Percentiles rank a stretch among this genome's conserved stretches.
phyloP scores from a whole-genome alignment of 2,888 invertebrate genomes.

The Lasiommata megera region DNA sequence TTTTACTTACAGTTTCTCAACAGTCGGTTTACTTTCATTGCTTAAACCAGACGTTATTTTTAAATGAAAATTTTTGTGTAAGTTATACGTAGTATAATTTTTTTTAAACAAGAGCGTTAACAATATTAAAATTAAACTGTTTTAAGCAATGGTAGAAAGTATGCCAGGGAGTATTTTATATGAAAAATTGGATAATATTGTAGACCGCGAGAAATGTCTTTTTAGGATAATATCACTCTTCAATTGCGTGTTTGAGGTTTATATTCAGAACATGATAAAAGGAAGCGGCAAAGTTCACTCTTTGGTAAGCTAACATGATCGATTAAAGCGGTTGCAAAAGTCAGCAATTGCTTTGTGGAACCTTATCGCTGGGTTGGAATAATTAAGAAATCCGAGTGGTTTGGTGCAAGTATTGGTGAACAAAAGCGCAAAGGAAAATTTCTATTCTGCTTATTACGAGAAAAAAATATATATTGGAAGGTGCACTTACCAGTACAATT shows the following conservation, averaged over 20 bases:
- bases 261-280: background rate
- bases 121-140: no score
- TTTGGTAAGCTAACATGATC: background rate
- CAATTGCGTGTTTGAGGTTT: no score
- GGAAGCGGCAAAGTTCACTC: background rate
- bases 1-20: no score
- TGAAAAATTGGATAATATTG: no score
- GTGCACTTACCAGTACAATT: background rate
- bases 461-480: background rate
- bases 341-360: background rate
- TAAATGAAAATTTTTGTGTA: no score
- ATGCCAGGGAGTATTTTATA: no score
- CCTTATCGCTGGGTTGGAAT: background rate
- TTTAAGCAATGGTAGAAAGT: no score
- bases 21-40: background rate
- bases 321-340: background rate
- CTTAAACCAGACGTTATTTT: no score
- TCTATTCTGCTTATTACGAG: background rate
- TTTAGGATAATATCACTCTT: no score
- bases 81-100: no score
- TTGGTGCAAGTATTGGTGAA: conserved; percentile 4
- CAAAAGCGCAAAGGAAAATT: conserved; percentile 4
- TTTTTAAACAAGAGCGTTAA: no score
- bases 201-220: no score
- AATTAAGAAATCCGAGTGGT: background rate